Base-by-base conservation (phyloP, 2,888 invertebrate genomes). In the Drosophila mercatorum region DNA sequence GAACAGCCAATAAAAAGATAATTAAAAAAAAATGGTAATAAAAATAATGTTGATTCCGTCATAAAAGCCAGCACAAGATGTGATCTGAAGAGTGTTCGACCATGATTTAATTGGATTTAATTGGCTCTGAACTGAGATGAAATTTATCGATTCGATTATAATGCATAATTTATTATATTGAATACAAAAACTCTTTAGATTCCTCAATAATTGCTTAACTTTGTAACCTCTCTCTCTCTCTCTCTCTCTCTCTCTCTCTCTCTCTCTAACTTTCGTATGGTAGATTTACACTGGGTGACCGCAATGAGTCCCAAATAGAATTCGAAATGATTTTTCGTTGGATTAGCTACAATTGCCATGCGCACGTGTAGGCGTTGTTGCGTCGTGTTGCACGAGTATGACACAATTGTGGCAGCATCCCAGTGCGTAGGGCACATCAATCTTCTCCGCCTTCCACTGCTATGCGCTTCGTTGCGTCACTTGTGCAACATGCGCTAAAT, bases 21-120 rank as follows among this genome's bases (percentile, higher is more conserved):
- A 72, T 77, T 79, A 81, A 79, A 81, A 77, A 77, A 81, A 75
- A 67, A 69, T 73, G 72, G 67, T 69, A 75, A 80, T 81, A 72
- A 69, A 79, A 67, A 75, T 78, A 67, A 81, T 74, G 65, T 67
- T 26, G 55, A 17, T 52, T 61, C 56, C 28, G 58, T 55, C 70
- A 68, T 79, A 70, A 77, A 73, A 75, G 53, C 56, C 5, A 26
- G 31, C 14, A 22, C 22, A 34, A 3, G 3, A 22, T 44, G 57
- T 34, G 14, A 44, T 41, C 28, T 41, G 40, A n/a, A 31, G n/a
- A 31, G 55, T 17, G 55, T 7, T 55, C 55, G 41, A 41, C 41
- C 41, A 41, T 31, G 55, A 55, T 28, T 22, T 55, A 55, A 41
- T 28, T 41, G 22, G 14, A 40, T 28, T 55, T 41, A 55, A 55